Base-by-base conservation (phyloP, 2,797 vertebrate genomes). In the Rhodeus uyekii region DNA sequence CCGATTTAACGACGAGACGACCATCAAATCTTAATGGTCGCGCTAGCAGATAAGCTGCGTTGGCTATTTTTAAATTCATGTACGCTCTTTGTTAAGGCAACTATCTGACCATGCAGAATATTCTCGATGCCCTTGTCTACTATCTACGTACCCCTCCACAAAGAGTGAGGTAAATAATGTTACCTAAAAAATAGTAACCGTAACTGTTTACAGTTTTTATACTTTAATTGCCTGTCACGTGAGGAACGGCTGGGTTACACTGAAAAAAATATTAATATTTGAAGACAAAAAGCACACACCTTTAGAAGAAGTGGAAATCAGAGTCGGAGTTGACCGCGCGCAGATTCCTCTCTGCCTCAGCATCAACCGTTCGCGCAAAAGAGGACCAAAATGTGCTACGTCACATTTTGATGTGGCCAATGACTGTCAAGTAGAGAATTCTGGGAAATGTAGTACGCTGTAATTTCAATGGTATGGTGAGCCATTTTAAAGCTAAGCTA, bases 321-420 rank as follows among this genome's bases (percentile, higher is more conserved):
- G 58, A 79, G 38, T 44, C 36, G 19, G 60, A 22, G 63, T 46
- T 46, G 18, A 65, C 18, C 84, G 87, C 87, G 85, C 76, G 72
- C 82, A 55, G 74, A 76, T 39, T 84, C 68, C 80, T 18, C 86
- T 85, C 83, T 84, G 81, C 83, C 78, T 85, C 83, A 76, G 80
- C 48, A 80, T 73, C 86, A 72, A 78, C 82, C 27, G 86, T 79
- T 83, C 88, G 83, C 86, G 84, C 88, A 90, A 89, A 88, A 90
- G 86, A 84, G 85, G 44, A 87, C 82, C 85, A 73, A 81, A 86
- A 68, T 22, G 44, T 39, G 8, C 22, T 50, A 65, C 87, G 87
- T 90, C 88, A 90, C 71, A 18, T 19, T 58, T 27, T 3, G 36
- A 36, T 18, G 22, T 46, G 38, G 18, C 48, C 76, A 38, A 38